These are phyloP conservation scores for Drosophila sproati DNA, from an alignment of 1,140 invertebrate species.

Conservation along the genomic window DNA sequence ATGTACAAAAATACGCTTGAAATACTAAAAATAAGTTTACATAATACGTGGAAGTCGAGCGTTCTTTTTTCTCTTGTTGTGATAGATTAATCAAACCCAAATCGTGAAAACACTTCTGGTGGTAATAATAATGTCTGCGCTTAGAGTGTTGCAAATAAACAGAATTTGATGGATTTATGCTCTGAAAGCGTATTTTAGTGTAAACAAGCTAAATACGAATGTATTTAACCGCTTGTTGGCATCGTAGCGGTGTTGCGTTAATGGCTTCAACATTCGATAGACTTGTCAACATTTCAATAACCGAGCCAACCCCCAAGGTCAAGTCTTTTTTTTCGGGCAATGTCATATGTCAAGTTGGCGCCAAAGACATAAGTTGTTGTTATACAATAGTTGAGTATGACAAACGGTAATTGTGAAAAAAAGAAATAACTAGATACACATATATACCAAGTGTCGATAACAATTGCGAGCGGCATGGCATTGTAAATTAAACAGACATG, in stretches of 20 bases:
- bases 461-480: constrained; percentile 36
- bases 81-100: constrained; percentile 19
- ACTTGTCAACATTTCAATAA: constrained; percentile 43
- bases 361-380: constrained; percentile 41
- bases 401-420: constrained; percentile 61
- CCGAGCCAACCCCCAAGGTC: constrained; percentile 47
- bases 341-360: constrained; percentile 58
- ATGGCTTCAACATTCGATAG: constrained; percentile 33
- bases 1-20: neutral
- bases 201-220: neutral
- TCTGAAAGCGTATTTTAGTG: neutral
- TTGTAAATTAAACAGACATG: constrained; percentile 34
- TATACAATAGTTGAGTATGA: constrained; percentile 48
- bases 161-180: constrained; percentile 31
- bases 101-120: constrained; percentile 23
- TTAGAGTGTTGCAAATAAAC: constrained; percentile 18
- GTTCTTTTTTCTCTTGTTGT: neutral
- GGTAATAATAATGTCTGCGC: constrained; percentile 37
- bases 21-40: constrained; percentile 33
- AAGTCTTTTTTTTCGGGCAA: constrained; percentile 29
- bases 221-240: constrained; percentile 12
- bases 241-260: neutral
- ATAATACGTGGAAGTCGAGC: constrained; percentile 1
- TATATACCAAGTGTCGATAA: constrained; percentile 20
- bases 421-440: constrained; percentile 3